Percentiles rank a stretch among this genome's conserved stretches.
These are phyloP conservation scores for Melanaphis sacchari DNA, from an alignment of 1,140 invertebrate genomes.

Conservation along the genomic window DNA sequence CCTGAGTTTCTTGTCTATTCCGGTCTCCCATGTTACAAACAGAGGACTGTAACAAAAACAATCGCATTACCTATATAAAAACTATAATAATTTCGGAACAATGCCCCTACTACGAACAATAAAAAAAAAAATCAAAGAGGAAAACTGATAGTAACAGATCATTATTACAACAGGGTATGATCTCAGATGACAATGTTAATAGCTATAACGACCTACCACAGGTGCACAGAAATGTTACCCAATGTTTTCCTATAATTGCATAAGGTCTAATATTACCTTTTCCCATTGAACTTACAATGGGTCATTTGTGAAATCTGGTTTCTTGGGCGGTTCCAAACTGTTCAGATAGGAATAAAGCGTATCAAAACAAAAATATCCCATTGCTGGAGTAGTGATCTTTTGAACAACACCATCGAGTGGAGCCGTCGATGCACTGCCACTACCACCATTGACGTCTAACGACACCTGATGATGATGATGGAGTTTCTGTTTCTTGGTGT, in stretches of 20 bases:
- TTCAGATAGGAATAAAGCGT: constrained; percentile 93
- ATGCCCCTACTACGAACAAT: neutral
- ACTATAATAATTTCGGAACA: constrained; percentile 3
- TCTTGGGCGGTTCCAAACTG: constrained; percentile 87
- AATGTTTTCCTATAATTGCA: constrained; percentile 7
- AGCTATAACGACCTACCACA: neutral
- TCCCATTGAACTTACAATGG: constrained; percentile 80
- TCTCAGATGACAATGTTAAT: neutral
- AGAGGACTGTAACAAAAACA: constrained; percentile 80
- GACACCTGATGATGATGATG: constrained; percentile 41
- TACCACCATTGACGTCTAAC: constrained; percentile 45
- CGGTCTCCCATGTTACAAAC: constrained; percentile 99
- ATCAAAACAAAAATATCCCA: constrained; percentile 99
- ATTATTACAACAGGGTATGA: neutral
- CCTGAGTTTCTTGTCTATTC: constrained; percentile 86
- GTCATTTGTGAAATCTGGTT: constrained; percentile 91
- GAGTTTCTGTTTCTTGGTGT: constrained; percentile 76
- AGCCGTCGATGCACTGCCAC: constrained; percentile 33
- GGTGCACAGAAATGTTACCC: constrained; percentile 29
- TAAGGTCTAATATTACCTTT: constrained; percentile 48
- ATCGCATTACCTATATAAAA: constrained; percentile 58
- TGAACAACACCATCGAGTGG: constrained; percentile 61
- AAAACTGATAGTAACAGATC: neutral
- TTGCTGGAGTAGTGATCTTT: constrained; percentile 87
- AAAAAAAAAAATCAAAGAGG: constrained; percentile 53